Base-by-base conservation (phyloP, 1,140 invertebrate genomes). In the Andricus grossulariae region DNA sequence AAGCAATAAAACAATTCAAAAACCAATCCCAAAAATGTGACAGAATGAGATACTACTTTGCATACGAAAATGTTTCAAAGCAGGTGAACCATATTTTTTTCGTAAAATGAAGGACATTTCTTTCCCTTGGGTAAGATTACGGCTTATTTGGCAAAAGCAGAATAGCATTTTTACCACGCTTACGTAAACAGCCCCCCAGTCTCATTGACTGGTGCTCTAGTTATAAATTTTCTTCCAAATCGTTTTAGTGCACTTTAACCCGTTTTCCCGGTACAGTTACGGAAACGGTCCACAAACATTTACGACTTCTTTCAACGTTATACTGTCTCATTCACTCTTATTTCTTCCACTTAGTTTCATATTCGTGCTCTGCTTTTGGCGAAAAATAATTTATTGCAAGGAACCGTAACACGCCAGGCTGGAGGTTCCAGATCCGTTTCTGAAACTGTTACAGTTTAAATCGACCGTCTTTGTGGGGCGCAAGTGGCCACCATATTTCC, bases 361-460 rank as follows among this genome's bases (percentile, higher is more conserved):
- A 72, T 71, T 73, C 51, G 60, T 54, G 54, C 72, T 66, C 72
- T 51, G 50, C 57, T 76, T 76, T 75, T 70, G 57, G 60, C 71
- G 75, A 83, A 82, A 84, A 86, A 82, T 85, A 88, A 89, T 88
- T 89, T 88, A 88, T 84, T 85, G 60, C 84, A 77, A 76, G 45
- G 51, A 84, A 85, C 83, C 80, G 80, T 85, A 82, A 78, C 78
- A 21, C 74, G 74, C 50, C 52, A 5, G 50, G 70, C 45, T 19
- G 18, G 52, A 50, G 50, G 39, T 10, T 45, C 39, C 39, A 55
- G 80, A 84, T 88, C 81, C 83, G 76, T 85, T 87, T 87, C 73
- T 70, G 80, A 78, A 82, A 83, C 81, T 88, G 87, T 86, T 90
- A 88, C 88, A 88, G 66, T 90, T 89, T 87, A 89, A 86, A 89